A percentile compares a stretch with the other conserved stretches of the same genome.
Evolutionary conservation across 2,888 invertebrate genomes (phyloP).

Genomic region (Stictocephala bisonia): DNA sequence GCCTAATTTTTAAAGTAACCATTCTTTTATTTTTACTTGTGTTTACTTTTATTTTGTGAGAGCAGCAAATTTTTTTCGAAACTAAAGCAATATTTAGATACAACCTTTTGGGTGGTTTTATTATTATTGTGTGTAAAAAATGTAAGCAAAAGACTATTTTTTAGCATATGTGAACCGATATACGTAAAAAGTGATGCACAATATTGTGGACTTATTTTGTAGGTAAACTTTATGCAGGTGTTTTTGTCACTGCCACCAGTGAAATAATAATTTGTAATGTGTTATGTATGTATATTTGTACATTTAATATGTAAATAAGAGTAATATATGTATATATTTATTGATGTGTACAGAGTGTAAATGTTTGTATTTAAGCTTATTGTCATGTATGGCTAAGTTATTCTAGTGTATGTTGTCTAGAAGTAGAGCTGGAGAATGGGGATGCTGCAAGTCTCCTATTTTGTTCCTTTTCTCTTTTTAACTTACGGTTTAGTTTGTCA

Average conservation of each 20-base stretch:
- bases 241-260: constrained; percentile 22
- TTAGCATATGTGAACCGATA: constrained; percentile 35
- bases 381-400: constrained; percentile 38
- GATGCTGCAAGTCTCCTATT: background rate
- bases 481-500: too few relatives aligned
- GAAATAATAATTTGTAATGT: constrained; percentile 31
- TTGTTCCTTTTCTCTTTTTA: background rate
- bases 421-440: background rate
- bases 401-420: constrained; percentile 31
- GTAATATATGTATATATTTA: constrained; percentile 42
- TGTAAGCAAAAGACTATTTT: constrained; percentile 29
- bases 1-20: too few relatives aligned
- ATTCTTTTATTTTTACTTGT: too few relatives aligned
- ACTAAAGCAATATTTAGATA: too few relatives aligned
- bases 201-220: constrained; percentile 37
- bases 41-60: too few relatives aligned
- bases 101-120: too few relatives aligned
- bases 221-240: constrained; percentile 19
- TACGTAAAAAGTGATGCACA: constrained; percentile 42
- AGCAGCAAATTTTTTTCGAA: too few relatives aligned
- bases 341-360: constrained; percentile 37
- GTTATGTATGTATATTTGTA: constrained; percentile 25
- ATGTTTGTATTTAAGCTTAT: constrained; percentile 46
- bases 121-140: too few relatives aligned
- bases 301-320: constrained; percentile 24